phyloP scores from a whole-genome alignment of 2,888 invertebrate species.

The Caenorhabditis imperialis region DNA sequence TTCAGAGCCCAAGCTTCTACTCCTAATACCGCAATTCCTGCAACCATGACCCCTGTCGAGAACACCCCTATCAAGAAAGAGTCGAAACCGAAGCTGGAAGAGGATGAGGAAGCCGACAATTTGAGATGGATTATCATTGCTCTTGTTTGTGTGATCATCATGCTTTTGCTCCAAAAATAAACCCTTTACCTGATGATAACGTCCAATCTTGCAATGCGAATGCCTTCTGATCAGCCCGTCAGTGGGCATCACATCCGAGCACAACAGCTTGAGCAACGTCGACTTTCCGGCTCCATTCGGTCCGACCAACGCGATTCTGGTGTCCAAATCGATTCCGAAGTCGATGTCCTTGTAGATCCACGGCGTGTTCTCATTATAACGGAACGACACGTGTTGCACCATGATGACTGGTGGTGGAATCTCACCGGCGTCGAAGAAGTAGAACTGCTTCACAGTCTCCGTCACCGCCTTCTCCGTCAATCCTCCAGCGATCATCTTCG shows the following conservation, averaged over 20 bases:
- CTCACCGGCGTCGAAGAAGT: constrained; percentile 94
- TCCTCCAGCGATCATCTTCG: constrained; percentile 98
- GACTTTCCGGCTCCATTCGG: constrained; percentile 99
- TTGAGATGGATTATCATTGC: constrained; percentile 46
- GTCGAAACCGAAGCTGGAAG: constrained; percentile 10
- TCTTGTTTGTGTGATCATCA: constrained; percentile 28
- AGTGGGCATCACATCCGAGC: constrained; percentile 93
- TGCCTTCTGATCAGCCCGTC: constrained; percentile 98
- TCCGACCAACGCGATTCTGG: constrained; percentile 91
- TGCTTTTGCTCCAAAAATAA: constrained; percentile 31
- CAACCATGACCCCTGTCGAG: constrained; percentile 16
- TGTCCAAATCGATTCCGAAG: constrained; percentile 98
- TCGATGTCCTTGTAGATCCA: constrained; percentile 97
- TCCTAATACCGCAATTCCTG: constrained; percentile 25
- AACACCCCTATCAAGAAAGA: constrained; percentile 12
- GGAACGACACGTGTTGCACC: constrained; percentile 98
- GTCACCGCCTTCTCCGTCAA: constrained; percentile 92
- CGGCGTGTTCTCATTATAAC: constrained; percentile 85
- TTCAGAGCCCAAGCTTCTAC: constrained; percentile 27
- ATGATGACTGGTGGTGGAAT: constrained; percentile 99
- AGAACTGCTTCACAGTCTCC: constrained; percentile 92
- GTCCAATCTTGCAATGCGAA: constrained; percentile 95
- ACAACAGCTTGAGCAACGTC: constrained; percentile 93
- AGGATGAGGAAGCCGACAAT: constrained; percentile 29
- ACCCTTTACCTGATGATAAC: constrained; percentile 88